Conservation (phyloP, 2,888 invertebrate species). For the Parnassius glacialis region DNA sequence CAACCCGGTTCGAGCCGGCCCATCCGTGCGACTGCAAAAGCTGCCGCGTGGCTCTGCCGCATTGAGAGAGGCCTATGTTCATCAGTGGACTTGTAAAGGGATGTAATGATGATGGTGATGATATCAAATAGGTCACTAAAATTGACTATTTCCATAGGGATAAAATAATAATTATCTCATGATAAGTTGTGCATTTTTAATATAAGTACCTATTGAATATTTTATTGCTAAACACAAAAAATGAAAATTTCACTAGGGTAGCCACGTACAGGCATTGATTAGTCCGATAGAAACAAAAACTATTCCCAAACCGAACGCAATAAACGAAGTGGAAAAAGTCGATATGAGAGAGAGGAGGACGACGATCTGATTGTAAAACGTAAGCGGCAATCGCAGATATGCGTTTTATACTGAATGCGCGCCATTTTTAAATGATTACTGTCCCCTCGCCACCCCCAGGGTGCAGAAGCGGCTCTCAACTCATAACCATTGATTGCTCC, state of each 20-base stretch:
- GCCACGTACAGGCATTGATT: conserved; percentile 72
- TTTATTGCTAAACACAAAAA: conserved; percentile 31
- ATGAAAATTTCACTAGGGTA: conserved; percentile 46
- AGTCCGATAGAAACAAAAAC: conserved; percentile 74
- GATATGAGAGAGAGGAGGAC: conserved; percentile 64
- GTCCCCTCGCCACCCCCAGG: conserved; percentile 39
- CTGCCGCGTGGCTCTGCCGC: too few relatives aligned
- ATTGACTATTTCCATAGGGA: too few relatives aligned
- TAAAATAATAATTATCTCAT: too few relatives aligned
- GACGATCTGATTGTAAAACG: conserved; percentile 70
- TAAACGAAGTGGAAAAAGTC: conserved; percentile 78
- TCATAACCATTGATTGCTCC: conserved; percentile 72
- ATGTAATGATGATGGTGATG: too few relatives aligned
- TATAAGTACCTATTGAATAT: conserved; percentile 20
- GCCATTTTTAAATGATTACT: conserved; percentile 69
- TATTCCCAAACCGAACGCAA: conserved; percentile 71
- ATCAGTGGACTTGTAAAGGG: too few relatives aligned
- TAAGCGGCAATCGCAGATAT: conserved; percentile 71
- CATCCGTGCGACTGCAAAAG: too few relatives aligned
- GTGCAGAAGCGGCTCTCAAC: conserved; percentile 35
- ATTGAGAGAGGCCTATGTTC: too few relatives aligned
- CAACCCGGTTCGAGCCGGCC: too few relatives aligned
- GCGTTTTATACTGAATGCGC: conserved; percentile 69
- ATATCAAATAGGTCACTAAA: too few relatives aligned
- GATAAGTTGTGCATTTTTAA: too few relatives aligned